Evolutionary conservation across 2,797 vertebrate genomes (phyloP).

Genomic region (Crax fasciolata): DNA sequence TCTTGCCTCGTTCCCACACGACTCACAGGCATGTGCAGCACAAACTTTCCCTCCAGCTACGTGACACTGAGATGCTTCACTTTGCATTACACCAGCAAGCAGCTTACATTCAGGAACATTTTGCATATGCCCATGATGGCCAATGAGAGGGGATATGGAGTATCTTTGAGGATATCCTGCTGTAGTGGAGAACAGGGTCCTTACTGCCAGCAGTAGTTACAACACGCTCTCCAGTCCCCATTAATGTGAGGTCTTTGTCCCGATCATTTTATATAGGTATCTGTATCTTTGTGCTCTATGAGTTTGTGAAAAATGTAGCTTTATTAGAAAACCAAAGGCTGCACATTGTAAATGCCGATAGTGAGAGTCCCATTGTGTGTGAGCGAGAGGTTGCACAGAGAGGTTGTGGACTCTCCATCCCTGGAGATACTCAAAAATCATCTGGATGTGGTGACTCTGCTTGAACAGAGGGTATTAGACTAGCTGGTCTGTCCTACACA

Average conservation of each 20-base stretch:
- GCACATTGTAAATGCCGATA: neutral
- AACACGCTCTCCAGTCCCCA: neutral
- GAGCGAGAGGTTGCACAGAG: neutral
- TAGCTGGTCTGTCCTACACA: neutral
- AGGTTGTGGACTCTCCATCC: neutral
- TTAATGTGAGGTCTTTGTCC: neutral
- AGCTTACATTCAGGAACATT: no score
- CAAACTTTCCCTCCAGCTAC: neutral
- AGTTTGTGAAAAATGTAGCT: neutral
- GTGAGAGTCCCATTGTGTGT: neutral
- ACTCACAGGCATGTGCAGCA: neutral
- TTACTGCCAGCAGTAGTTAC: neutral
- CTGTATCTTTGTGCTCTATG: neutral
- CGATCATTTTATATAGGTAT: neutral
- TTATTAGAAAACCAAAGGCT: neutral
- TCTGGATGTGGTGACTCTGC: neutral
- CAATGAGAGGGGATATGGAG: neutral
- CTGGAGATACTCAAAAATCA: neutral
- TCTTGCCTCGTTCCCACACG: neutral
- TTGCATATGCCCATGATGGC: neutral
- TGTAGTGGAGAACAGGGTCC: neutral
- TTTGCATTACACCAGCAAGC: neutral
- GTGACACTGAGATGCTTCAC: neutral
- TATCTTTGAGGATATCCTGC: neutral
- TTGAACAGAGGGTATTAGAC: neutral